A percentile compares a stretch with the other conserved stretches of the same genome.
phyloP scores from a whole-genome alignment of 2,113 vertebrate genomes.

The Reinhardtius hippoglossoides region DNA sequence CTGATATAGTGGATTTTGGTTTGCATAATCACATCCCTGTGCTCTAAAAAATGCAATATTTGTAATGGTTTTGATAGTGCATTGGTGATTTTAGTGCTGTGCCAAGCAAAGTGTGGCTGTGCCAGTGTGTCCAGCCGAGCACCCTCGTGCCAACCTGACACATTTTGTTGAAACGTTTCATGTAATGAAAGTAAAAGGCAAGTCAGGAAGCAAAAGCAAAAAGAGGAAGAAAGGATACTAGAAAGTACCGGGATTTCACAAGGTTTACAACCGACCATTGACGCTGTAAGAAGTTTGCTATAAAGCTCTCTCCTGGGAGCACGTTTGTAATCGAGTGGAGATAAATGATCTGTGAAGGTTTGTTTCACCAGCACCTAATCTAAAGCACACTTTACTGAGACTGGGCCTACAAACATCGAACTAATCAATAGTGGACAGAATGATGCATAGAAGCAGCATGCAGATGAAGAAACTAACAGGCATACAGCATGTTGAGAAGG shows the following conservation, averaged over 20 bases:
- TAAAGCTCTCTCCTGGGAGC: neutral
- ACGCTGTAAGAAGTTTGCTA: neutral
- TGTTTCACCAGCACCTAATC: neutral
- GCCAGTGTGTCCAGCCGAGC: slow-evolving; percentile 6
- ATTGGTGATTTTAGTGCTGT: neutral
- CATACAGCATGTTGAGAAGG: too few relatives aligned
- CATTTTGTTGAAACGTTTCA: slow-evolving; percentile 13
- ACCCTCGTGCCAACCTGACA: slow-evolving; percentile 17
- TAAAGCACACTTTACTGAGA: neutral
- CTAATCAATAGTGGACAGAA: neutral
- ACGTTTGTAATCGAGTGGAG: neutral
- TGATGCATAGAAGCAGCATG: neutral
- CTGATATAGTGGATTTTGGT: slow-evolving; percentile 22
- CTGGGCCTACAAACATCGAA: neutral
- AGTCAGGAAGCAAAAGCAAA: neutral
- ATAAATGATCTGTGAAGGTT: neutral
- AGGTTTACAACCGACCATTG: neutral
- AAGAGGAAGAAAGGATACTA: neutral
- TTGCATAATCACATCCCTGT: neutral
- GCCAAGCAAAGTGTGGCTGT: slow-evolving; percentile 17
- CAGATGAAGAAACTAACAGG: neutral
- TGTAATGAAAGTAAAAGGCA: slow-evolving; percentile 1
- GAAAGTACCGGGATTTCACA: neutral
- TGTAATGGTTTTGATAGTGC: slow-evolving; percentile 6
- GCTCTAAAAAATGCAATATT: slow-evolving; percentile 18